These are phyloP conservation scores for Hemichromis elongatus DNA, from an alignment of 2,113 vertebrate species.

Conservation along the genomic window DNA sequence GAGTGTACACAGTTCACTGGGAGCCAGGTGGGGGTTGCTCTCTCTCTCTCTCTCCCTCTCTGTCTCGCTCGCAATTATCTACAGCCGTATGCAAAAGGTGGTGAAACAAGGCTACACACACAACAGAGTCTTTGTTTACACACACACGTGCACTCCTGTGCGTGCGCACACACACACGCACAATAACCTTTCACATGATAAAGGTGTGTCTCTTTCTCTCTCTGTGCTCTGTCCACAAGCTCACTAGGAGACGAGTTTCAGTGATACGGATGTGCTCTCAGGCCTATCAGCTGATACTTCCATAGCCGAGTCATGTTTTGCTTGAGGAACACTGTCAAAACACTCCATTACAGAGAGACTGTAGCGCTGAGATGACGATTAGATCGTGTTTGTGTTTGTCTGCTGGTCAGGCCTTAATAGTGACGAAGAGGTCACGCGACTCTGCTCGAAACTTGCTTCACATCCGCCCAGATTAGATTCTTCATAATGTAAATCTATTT, in stretches of 20 bases:
- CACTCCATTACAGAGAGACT: not conserved
- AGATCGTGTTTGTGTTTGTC: not conserved
- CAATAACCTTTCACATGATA: conserved; percentile 32
- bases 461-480: not conserved
- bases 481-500: not conserved
- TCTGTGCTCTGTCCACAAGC: conserved; percentile 24
- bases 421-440: not conserved
- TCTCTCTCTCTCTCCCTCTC: conserved; percentile 5
- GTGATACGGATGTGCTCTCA: not conserved
- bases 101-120: conserved; percentile 50
- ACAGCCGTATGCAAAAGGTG: conserved; percentile 73
- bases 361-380: not conserved
- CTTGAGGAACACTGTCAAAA: not conserved
- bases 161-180: not conserved
- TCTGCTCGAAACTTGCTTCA: not conserved
- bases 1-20: conserved; percentile 69
- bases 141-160: not conserved
- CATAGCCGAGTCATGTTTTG: not conserved
- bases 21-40: conserved; percentile 39
- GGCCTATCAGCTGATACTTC: not conserved
- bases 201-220: conserved; percentile 54
- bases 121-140: conserved; percentile 62
- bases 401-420: not conserved
- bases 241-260: conserved; percentile 25
- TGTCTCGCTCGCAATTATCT: conserved; percentile 61